Evolutionary conservation across 2,797 vertebrate genomes (phyloP).

Genomic region (Somateria mollissima): DNA sequence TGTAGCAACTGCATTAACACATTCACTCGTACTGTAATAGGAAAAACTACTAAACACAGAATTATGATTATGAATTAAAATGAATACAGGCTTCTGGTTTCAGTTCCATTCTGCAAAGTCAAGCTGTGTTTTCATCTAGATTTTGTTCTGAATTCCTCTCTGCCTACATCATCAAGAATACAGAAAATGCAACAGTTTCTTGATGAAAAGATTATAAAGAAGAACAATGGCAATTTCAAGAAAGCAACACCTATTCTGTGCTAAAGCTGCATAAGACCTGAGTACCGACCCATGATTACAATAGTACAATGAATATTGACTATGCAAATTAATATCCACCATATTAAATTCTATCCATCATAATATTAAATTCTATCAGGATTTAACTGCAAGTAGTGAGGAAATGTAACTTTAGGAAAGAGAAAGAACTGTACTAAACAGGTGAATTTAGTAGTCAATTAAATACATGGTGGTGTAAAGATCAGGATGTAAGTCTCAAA

Average conservation of each 20-base stretch:
- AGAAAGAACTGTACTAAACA: not conserved
- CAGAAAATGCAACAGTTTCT: not conserved
- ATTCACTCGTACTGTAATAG: not conserved
- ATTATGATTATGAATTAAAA: not conserved
- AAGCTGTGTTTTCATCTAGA: conserved; percentile 22
- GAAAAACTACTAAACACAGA: not conserved
- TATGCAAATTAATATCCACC: not conserved
- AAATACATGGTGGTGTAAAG: not conserved
- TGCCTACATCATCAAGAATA: not conserved
- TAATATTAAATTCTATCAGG: not conserved
- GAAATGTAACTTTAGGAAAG: not conserved
- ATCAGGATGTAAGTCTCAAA: not conserved
- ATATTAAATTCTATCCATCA: not conserved
- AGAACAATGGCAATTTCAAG: conserved; percentile 1
- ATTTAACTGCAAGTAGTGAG: not conserved
- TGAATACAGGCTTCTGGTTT: not conserved
- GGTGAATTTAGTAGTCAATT: not conserved
- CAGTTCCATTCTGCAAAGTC: not conserved
- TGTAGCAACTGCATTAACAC: not conserved
- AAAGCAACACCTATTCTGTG: not conserved
- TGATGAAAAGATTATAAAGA: not conserved
- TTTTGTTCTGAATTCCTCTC: not conserved
- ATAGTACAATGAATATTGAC: not conserved
- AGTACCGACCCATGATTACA: not conserved
- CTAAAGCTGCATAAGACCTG: not conserved